Conservation (phyloP, 2,888 invertebrate species). For the Cerceris ruficornis region DNA sequence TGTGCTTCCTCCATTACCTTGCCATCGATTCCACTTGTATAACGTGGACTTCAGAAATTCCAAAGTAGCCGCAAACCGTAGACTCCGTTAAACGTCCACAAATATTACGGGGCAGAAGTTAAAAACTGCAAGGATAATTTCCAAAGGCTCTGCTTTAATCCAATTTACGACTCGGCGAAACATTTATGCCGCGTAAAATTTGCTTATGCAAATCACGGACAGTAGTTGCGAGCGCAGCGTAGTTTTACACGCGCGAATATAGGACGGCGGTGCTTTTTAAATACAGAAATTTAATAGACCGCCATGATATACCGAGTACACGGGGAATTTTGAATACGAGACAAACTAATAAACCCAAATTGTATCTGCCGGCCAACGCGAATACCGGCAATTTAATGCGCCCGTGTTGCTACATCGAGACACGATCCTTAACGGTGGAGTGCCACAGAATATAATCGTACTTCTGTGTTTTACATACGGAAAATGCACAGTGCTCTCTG, state of each 20-base stretch:
- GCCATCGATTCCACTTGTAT: too few relatives aligned
- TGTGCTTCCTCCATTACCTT: too few relatives aligned
- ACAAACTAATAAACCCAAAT: too few relatives aligned
- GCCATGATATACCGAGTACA: background rate
- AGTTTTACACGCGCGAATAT: conserved; percentile 16
- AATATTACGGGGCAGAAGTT: conserved; percentile 2
- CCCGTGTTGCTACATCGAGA: too few relatives aligned
- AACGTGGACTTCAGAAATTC: too few relatives aligned
- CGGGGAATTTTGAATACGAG: background rate
- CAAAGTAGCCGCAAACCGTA: background rate
- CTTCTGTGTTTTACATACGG: too few relatives aligned
- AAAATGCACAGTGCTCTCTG: too few relatives aligned
- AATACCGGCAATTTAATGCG: too few relatives aligned
- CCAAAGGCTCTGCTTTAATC: conserved; percentile 23
- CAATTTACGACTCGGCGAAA: conserved; percentile 42
- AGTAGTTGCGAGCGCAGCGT: conserved; percentile 21
- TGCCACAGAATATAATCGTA: too few relatives aligned
- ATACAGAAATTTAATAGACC: background rate
- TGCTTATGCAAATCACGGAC: conserved; percentile 45
- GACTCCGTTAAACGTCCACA: conserved; percentile 17
- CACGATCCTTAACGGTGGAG: too few relatives aligned
- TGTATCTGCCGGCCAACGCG: background rate
- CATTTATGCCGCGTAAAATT: conserved; percentile 47
- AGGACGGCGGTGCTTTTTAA: background rate
- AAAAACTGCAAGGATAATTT: conserved; percentile 39